Percentiles rank a stretch among this genome's conserved stretches.
Conservation (phyloP, 2,113 vertebrate species). For the Empidonax alnorum region DNA sequence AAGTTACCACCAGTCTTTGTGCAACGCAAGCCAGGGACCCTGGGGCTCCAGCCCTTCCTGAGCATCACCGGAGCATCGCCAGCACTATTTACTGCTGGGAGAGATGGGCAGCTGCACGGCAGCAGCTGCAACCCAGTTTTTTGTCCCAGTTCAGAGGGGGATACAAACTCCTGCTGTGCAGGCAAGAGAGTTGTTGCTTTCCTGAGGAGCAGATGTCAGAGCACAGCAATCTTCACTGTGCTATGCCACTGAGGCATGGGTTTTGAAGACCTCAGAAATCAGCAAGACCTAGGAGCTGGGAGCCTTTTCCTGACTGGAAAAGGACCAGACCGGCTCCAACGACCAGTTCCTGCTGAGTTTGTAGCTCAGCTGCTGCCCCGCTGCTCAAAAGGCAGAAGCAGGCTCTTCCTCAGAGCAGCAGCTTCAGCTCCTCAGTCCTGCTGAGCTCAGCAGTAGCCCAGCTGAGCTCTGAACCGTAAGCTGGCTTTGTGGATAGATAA, state of each 20-base stretch:
- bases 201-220: background rate
- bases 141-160: background rate
- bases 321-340: background rate
- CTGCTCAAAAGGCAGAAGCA: background rate
- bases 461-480: background rate
- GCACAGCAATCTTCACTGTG: background rate
- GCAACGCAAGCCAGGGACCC: background rate
- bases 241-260: background rate
- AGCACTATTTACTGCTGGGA: background rate
- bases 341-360: background rate
- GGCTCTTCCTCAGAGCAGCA: background rate
- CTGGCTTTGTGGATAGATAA: background rate
- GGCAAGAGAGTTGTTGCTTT: background rate
- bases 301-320: background rate
- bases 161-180: background rate
- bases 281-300: background rate
- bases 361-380: background rate
- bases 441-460: conserved; percentile 51
- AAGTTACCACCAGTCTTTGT: background rate
- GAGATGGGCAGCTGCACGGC: background rate
- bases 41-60: background rate
- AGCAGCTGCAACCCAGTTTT: background rate
- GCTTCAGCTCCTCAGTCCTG: background rate
- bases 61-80: background rate
- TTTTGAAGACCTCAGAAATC: background rate